Evolutionary conservation across 1,140 invertebrate species (phyloP), one percentile per base, ranked within the genome.

Genomic region (Drosophila sp.): DNA sequence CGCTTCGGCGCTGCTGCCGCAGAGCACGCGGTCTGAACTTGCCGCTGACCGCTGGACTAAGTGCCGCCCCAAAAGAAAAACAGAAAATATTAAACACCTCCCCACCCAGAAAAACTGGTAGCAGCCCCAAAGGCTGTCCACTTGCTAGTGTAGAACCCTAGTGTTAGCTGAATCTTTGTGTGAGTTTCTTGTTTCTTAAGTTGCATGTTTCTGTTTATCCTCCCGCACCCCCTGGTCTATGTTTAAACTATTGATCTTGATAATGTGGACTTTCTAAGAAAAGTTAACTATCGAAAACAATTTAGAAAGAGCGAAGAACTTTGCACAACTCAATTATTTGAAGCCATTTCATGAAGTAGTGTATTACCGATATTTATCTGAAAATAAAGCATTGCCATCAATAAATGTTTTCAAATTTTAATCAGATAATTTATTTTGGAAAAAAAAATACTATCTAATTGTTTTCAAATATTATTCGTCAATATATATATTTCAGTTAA

Each of bases 1-100:
- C 90, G 91, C 75, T 92, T 79, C 66, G 82, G 91, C 73, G 82
- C 91, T 41, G 79, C 70, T 25, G 78, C 79, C 58, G 91, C 76
- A 18, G 83, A 92, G 73, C 90, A 89, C 54, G 87, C 90, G 74
- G 89, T 92, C 40, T 92, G 79, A 69, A 45, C 6, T 25, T 18
- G 5, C 56, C 43, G 8, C 40, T n/a, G 56, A 7, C 56, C 43
- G 8, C 40, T n/a, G 56, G 8, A 40, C 25, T 13, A 41, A 29
- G 25, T 45, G 36, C 40, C 64, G 51, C 43, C 29, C 16, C n/a
- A 40, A 54, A 57, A 51, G 43, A 4, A 38, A n/a, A 29, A 25
- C 38, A 14, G 16, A 54, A 53, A 21, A 21, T 1, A 21, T 21
- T 21, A 21, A 21, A 21, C 21, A 21, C 1, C 1, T 3, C 25